Evolutionary conservation across 2,113 vertebrate genomes (phyloP).

Genomic region (Marcusenius ussheri): DNA sequence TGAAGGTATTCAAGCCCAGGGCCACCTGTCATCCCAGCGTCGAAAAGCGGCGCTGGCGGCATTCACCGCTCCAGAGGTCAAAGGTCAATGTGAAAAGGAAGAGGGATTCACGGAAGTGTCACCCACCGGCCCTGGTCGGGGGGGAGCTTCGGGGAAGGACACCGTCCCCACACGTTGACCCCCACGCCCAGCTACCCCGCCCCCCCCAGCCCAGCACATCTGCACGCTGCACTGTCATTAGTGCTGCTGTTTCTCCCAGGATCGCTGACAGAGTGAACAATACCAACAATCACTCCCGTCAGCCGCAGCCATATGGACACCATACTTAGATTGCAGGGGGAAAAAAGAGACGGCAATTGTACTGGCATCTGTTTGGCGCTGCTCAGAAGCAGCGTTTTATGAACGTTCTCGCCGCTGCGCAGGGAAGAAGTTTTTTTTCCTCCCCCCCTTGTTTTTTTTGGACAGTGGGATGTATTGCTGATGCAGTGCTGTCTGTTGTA

Average conservation of each 20-base stretch:
- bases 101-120: background rate
- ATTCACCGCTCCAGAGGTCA: background rate
- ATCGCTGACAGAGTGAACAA: conserved; percentile 74
- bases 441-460: conserved; percentile 32
- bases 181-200: background rate
- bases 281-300: conserved; percentile 68
- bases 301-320: conserved; percentile 68
- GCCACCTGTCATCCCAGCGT: background rate
- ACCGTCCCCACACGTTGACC: background rate
- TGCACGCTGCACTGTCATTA: conserved; percentile 71
- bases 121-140: background rate
- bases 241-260: conserved; percentile 55
- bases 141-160: background rate
- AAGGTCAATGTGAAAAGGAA: conserved; percentile 1
- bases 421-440: conserved; percentile 42
- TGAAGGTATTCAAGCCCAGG: background rate
- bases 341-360: conserved; percentile 48
- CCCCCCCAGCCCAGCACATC: conserved; percentile 52
- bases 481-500: conserved; percentile 48
- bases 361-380: conserved; percentile 62
- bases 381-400: conserved; percentile 47
- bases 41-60: background rate
- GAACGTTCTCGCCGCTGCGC: conserved; percentile 43
- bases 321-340: conserved; percentile 56
- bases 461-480: conserved; percentile 55